Base-by-base conservation (phyloP, 1,140 invertebrate genomes). In the Sycophaga agraensis region DNA sequence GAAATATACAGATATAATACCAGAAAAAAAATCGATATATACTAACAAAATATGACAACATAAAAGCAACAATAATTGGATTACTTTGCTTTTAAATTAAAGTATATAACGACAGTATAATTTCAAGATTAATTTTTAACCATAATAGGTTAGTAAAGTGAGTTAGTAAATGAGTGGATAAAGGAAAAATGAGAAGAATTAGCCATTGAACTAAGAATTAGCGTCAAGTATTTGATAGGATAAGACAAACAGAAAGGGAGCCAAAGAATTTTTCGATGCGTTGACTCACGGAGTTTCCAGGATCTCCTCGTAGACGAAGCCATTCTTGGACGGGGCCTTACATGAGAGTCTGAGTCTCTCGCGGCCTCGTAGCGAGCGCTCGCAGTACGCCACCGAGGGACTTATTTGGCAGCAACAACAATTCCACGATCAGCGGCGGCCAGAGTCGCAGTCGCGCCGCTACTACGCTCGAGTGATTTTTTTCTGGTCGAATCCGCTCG, bases 291-390 rank as follows among this genome's bases (percentile, higher is more conserved):
- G 66, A 84, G 75, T 78, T 84, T 84, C 82, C 82, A 84, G 71
- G 83, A 84, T 77, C 82, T 82, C 73, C 86, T 86, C 45, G 82
- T 82, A 50, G 83, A 80, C 63, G 83, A 81, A 76, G 85, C 84
- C 85, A 86, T 79, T 69, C 66, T 64, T 63, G 69, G 67, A 68
- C 62, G 70, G 17, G 21, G 8, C 22, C 19, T 37, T 17, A 26
- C 26, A 24, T 24, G 28, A 39, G 50, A 21, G 26, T 19, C 12
- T 24, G 17, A 39, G 50, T 34, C 34, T 35, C 35, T 53, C 34
- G 35, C 34, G 37, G 16, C n/a, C 9, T 19, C 19, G 71, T 70
- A 61, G 19, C 35, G n/a, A n/a, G n/a, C n/a, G n/a, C n/a, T n/a
- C n/a, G n/a, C n/a, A n/a, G n/a, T n/a, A 19, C 62, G 65, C 68